Percentiles rank a stretch among this genome's conserved stretches.
Evolutionary conservation across 2,888 invertebrate genomes (phyloP).

Genomic region (Nematopogon swammerdamellus): DNA sequence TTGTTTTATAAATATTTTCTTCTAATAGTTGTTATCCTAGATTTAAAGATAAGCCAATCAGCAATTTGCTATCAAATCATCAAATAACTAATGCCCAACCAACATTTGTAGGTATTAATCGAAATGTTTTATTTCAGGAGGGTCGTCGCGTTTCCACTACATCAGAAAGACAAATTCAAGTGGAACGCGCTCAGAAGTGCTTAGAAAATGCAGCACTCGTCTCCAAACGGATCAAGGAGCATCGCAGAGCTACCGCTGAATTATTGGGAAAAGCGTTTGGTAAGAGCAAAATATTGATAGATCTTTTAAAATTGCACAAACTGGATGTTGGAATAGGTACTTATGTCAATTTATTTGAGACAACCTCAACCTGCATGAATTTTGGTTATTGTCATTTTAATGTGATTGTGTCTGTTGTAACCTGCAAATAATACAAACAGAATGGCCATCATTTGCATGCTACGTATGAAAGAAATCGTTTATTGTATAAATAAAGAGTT

Average conservation of each 20-base stretch:
- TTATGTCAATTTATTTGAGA: too few species aligned
- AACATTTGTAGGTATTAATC: not conserved
- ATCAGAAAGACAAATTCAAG: slow-evolving; percentile 43
- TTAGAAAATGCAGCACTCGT: slow-evolving; percentile 51
- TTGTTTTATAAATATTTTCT: too few species aligned
- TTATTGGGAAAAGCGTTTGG: slow-evolving; percentile 43
- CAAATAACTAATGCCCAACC: not conserved
- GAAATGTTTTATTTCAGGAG: not conserved
- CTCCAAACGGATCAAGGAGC: slow-evolving; percentile 47
- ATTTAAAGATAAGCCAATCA: not conserved
- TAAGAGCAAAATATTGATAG: slow-evolving; percentile 13
- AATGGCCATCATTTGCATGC: too few species aligned
- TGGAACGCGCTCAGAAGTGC: slow-evolving; percentile 46
- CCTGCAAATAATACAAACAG: too few species aligned
- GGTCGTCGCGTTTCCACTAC: slow-evolving; percentile 21
- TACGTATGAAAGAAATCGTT: too few species aligned
- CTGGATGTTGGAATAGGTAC: too few species aligned
- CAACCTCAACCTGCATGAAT: too few species aligned
- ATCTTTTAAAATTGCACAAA: too few species aligned
- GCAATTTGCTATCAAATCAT: too few species aligned
- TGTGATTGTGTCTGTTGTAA: too few species aligned
- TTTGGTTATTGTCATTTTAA: too few species aligned
- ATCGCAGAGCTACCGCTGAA: slow-evolving; percentile 47
- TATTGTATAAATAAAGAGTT: too few species aligned
- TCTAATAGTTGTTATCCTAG: not conserved